Conservation (phyloP, 2,797 vertebrate genomes). For the Eulemur mongoz region DNA sequence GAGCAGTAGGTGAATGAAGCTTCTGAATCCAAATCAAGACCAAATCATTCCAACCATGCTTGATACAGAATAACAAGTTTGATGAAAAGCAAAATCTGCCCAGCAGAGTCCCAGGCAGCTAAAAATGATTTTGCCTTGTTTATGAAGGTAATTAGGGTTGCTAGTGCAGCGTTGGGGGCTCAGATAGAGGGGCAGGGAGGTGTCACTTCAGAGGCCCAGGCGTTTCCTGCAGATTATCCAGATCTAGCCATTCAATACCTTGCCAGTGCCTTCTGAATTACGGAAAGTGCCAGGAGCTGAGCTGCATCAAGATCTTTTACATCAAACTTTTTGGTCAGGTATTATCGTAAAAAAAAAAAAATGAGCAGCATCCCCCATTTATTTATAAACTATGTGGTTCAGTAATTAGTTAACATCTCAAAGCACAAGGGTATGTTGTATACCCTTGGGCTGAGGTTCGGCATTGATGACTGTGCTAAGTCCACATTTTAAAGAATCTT, state of each 20-base stretch:
- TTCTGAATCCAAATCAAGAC: conserved; percentile 63
- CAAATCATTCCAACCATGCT: conserved; percentile 3
- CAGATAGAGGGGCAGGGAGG: background rate
- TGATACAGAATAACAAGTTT: conserved; percentile 60
- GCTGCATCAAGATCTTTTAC: background rate
- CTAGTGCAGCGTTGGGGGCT: background rate
- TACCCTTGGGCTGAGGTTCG: background rate
- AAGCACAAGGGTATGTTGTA: background rate
- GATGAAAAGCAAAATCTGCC: conserved; percentile 60
- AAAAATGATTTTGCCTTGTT: conserved; percentile 70
- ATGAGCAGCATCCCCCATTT: background rate
- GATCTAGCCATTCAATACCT: background rate
- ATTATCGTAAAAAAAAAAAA: background rate
- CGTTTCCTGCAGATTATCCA: background rate
- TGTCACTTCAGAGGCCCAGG: background rate
- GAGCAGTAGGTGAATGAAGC: conserved; percentile 65
- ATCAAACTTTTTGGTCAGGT: background rate
- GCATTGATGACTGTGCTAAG: background rate
- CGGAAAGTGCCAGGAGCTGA: background rate
- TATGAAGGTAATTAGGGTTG: conserved; percentile 47
- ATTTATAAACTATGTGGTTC: background rate
- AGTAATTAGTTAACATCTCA: background rate
- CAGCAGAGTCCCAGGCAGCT: conserved; percentile 55
- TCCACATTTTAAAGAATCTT: background rate
- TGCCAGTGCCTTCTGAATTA: background rate